Conservation (phyloP, 2,113 vertebrate species). For the Tonatia bakeri region DNA sequence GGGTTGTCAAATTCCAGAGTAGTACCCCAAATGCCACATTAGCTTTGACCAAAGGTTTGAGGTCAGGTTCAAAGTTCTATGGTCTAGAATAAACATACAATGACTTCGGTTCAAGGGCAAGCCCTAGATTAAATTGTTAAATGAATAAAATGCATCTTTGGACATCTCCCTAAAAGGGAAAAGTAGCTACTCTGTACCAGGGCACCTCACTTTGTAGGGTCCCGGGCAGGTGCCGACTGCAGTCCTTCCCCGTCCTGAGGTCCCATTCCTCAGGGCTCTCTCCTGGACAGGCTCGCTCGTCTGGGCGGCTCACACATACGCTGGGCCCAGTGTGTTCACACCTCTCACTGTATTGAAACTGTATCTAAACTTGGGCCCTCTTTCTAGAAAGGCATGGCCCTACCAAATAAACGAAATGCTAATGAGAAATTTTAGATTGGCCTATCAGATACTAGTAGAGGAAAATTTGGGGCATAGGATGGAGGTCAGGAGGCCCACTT, state of each 20-base stretch:
- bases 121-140: not conserved
- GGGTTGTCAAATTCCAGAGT: not conserved
- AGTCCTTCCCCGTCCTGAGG: not conserved
- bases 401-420: not conserved
- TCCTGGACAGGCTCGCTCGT: not conserved
- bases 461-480: not conserved
- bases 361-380: not conserved
- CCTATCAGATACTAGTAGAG: not conserved
- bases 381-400: constrained; percentile 21
- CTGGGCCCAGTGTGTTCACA: not conserved
- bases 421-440: not conserved
- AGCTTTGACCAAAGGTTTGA: not conserved
- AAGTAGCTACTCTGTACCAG: not conserved
- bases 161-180: not conserved
- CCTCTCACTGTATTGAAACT: not conserved
- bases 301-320: fast-evolving
- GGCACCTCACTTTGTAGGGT: not conserved
- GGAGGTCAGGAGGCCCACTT: not conserved
- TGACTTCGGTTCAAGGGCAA: not conserved
- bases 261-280: not conserved
- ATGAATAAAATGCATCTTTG: not conserved
- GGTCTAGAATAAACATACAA: not conserved
- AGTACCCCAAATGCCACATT: not conserved
- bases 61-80: not conserved
- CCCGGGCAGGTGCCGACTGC: not conserved